These are phyloP conservation scores for Pachyrhynchus sulphureomaculatus DNA, from an alignment of 1,140 invertebrate species.

Conservation along the genomic window DNA sequence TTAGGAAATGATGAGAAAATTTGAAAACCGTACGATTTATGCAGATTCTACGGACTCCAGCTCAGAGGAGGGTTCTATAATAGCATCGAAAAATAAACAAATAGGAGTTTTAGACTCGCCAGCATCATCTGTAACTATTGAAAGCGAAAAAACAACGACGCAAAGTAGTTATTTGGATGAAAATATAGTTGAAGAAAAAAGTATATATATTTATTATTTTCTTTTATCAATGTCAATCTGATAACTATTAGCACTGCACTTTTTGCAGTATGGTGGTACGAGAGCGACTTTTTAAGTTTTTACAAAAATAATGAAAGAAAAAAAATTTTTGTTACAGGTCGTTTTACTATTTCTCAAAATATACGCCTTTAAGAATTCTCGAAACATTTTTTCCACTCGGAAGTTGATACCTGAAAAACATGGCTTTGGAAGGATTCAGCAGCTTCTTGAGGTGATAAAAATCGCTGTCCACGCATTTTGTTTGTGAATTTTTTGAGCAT, in stretches of 20 bases:
- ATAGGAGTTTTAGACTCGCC: background rate
- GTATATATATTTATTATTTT: conserved; percentile 7
- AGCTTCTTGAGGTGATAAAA: too few relatives aligned
- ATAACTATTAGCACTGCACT: background rate
- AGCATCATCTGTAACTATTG: background rate
- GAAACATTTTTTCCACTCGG: too few relatives aligned
- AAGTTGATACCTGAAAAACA: too few relatives aligned
- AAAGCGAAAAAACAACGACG: background rate
- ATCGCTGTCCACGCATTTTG: too few relatives aligned
- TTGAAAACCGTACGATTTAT: conserved; percentile 39
- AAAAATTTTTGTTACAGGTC: too few relatives aligned
- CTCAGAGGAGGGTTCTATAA: conserved; percentile 30
- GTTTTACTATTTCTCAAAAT: too few relatives aligned
- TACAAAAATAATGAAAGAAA: too few relatives aligned
- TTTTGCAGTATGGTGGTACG: too few relatives aligned
- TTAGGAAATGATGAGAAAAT: conserved; percentile 45
- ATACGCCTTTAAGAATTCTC: too few relatives aligned
- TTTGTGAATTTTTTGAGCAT: too few relatives aligned
- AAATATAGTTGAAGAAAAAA: conserved; percentile 11
- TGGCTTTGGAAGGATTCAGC: too few relatives aligned
- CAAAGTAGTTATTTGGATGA: conserved; percentile 3
- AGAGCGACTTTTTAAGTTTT: too few relatives aligned
- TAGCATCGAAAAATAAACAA: background rate
- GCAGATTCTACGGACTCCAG: conserved; percentile 43
- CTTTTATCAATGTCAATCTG: background rate